These are phyloP conservation scores for Neogale vison DNA, from an alignment of 2,113 vertebrate species.

Conservation along the genomic window DNA sequence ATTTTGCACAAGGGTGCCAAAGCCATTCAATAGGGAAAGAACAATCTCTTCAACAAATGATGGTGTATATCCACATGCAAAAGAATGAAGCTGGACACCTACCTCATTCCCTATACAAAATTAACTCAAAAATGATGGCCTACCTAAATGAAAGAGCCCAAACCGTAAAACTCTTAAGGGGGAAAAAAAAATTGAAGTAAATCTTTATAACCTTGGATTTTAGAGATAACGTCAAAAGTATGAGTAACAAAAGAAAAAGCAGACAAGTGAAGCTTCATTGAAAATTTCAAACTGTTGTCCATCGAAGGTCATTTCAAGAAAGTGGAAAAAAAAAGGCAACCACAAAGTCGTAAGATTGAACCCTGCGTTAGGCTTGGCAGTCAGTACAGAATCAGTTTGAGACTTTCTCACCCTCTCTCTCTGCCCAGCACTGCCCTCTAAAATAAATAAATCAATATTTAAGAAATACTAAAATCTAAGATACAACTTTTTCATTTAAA, in stretches of 20 bases:
- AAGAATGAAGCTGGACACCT: background rate
- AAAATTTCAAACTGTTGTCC: background rate
- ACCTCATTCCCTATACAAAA: background rate
- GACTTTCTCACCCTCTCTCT: background rate
- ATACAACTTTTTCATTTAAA: background rate
- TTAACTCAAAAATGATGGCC: background rate
- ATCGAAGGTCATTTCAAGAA: background rate
- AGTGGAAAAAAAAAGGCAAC: background rate
- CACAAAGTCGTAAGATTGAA: background rate
- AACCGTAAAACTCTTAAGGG: background rate
- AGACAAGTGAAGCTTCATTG: background rate
- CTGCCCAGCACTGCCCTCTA: background rate
- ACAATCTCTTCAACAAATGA: background rate
- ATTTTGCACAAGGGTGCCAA: background rate
- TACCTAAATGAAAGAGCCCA: background rate
- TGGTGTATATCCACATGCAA: background rate
- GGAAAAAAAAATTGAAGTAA: background rate
- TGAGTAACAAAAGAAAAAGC: background rate
- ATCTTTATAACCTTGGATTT: background rate
- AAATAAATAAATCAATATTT: background rate
- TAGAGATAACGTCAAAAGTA: background rate
- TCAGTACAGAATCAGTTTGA: background rate
- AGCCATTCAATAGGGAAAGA: background rate
- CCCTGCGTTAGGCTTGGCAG: background rate
- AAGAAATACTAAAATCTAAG: background rate